These are phyloP conservation scores for Entelurus aequoreus DNA, from an alignment of 2,113 vertebrate species.

Conservation along the genomic window DNA sequence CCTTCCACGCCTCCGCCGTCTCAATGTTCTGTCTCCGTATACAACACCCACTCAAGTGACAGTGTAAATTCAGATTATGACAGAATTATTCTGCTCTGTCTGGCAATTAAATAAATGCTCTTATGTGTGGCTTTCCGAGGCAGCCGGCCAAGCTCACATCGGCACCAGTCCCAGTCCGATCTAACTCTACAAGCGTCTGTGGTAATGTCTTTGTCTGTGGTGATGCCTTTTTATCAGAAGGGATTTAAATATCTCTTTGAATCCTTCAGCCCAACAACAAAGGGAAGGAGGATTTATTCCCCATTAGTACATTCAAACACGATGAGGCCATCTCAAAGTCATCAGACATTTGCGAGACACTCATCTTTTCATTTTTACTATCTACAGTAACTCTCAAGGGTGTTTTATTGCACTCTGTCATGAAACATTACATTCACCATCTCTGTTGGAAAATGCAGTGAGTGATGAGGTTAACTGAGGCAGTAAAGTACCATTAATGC, in stretches of 20 bases:
- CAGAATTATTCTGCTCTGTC: conserved; percentile 87
- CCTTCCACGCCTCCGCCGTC: conserved; percentile 12
- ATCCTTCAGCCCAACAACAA: conserved; percentile 30
- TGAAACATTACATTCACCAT: conserved; percentile 14
- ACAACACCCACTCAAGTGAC: conserved; percentile 54
- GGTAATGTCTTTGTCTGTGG: conserved; percentile 63
- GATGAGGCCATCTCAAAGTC: conserved; percentile 36
- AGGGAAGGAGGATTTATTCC: conserved; percentile 27
- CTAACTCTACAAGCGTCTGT: conserved; percentile 79
- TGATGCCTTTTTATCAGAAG: conserved; percentile 72
- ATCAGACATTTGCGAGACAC: conserved; percentile 20
- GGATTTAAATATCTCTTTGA: conserved; percentile 54
- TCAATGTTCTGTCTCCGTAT: conserved; percentile 45
- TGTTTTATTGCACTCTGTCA: conserved; percentile 22
- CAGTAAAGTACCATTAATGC: conserved; percentile 35
- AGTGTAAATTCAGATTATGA: conserved; percentile 72
- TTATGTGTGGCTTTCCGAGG: conserved; percentile 86
- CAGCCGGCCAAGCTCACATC: conserved; percentile 81
- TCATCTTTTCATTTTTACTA: conserved; percentile 29
- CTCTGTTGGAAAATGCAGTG: conserved; percentile 30
- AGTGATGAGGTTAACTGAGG: conserved; percentile 5
- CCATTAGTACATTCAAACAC: conserved; percentile 51
- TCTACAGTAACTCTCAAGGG: conserved; percentile 23
- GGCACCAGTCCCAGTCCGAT: conserved; percentile 79
- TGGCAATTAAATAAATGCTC: conserved; percentile 86